phyloP scores from a whole-genome alignment of 2,888 invertebrate genomes.

The Thyatira batis region DNA sequence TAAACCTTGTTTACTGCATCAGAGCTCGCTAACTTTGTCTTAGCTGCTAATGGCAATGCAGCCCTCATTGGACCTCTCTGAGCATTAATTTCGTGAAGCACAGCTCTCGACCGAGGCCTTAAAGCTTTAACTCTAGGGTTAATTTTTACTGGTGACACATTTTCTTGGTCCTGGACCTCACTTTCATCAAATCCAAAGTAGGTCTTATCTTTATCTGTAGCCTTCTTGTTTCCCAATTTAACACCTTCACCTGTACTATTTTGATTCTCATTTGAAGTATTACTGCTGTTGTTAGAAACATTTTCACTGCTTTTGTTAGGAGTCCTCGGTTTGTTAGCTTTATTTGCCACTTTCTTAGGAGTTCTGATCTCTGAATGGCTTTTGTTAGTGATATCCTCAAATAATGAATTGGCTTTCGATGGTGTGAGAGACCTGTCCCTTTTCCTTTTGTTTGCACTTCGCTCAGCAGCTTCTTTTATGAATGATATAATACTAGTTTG shows the following conservation, averaged over 20 bases:
- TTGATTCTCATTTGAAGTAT: conserved; percentile 36
- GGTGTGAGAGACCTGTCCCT: conserved; percentile 47
- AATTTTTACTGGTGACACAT: conserved; percentile 61
- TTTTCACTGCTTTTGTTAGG: conserved; percentile 8
- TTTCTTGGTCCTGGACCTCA: conserved; percentile 61
- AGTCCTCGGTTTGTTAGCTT: conserved; percentile 20
- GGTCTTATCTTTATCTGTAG: conserved; percentile 48
- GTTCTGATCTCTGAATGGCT: conserved; percentile 11
- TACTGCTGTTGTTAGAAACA: conserved; percentile 19
- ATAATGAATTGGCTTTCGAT: conserved; percentile 47
- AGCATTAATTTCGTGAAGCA: conserved; percentile 32
- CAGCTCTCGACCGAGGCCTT: conserved; percentile 33
- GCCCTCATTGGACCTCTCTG: conserved; percentile 53
- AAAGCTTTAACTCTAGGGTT: conserved; percentile 40
- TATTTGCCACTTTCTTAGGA: conserved; percentile 24
- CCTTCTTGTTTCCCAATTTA: conserved; percentile 32
- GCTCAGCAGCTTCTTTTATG: conserved; percentile 67
- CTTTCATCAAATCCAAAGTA: conserved; percentile 77
- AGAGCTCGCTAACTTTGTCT: conserved; percentile 45
- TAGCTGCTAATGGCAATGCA: conserved; percentile 46
- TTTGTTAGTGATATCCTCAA: conserved; percentile 37
- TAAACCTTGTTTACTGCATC: conserved; percentile 53
- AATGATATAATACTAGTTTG: conserved; percentile 76
- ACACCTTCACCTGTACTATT: conserved; percentile 18
- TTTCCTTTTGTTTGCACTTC: conserved; percentile 59